Base-by-base conservation (phyloP, 1,140 invertebrate genomes). In the Aphaenogaster floridana region DNA sequence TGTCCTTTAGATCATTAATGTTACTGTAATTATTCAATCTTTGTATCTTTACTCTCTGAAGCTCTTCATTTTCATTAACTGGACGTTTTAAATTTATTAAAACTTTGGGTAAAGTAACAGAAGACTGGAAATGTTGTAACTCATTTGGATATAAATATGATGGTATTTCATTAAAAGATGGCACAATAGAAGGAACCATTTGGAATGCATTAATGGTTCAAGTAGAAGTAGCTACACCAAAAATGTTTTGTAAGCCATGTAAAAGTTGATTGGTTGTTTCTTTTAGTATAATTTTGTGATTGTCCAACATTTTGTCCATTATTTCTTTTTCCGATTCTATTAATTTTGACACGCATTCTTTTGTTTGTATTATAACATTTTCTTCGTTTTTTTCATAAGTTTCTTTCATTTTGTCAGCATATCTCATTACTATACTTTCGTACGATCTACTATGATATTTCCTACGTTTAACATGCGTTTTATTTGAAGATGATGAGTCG, bases 181-280 rank as follows among this genome's bases (percentile, higher is more conserved):
- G n/a, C n/a, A n/a, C n/a, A n/a, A n/a, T n/a, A n/a, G n/a, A n/a
- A n/a, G n/a, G n/a, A n/a, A n/a, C n/a, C n/a, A n/a, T n/a, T n/a
- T n/a, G n/a, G n/a, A n/a, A n/a, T n/a, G n/a, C n/a, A n/a, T n/a
- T n/a, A n/a, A n/a, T n/a, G n/a, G n/a, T n/a, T n/a, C n/a, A n/a
- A n/a, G n/a, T n/a, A n/a, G n/a, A n/a, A n/a, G n/a, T n/a, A n/a
- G n/a, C n/a, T n/a, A n/a, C n/a, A n/a, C 61, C 63, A 17, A 66
- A 66, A 17, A 66, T 66, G 42, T 66, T 42, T 66, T 66, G 63
- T 42, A 66, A 66, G 15, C 63, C 63, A 66, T 6, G 17, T 17
- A 66, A 66, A 66, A n/a, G 11, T 66, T 66, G 63, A 15, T 66
- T 66, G 17, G 63, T 66, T 66, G 63, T 66, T 66, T 42, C 63